Conservation (phyloP, 1,140 invertebrate species). For the Scaptomyza hsui region DNA sequence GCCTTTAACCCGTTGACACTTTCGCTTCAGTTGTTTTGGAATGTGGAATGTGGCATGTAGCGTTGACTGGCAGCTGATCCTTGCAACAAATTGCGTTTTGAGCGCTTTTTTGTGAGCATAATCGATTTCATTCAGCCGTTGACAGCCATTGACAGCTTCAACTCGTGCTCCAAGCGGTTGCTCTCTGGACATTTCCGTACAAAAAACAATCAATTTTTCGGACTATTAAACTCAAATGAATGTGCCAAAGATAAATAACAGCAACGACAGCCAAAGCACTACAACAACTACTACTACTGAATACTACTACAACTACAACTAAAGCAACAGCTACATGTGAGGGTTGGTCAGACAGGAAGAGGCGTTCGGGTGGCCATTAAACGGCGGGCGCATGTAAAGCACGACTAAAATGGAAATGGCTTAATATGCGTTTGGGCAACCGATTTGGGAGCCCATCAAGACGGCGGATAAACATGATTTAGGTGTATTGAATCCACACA, state of each 20-base stretch:
- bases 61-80: constrained; percentile 33
- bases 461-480: constrained; percentile 79
- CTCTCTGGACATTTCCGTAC: constrained; percentile 73
- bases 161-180: constrained; percentile 19
- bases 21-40: constrained; percentile 68
- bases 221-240: constrained; percentile 83
- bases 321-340: constrained; percentile 11
- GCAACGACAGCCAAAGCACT: constrained; percentile 76
- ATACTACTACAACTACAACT: constrained; percentile 6
- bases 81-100: constrained; percentile 61
- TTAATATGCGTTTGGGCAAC: constrained; percentile 65
- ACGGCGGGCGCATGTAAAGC: constrained; percentile 40
- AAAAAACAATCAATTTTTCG: constrained; percentile 84
- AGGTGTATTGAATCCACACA: constrained; percentile 69
- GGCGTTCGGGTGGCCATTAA: constrained; percentile 28
- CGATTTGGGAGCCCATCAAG: constrained; percentile 55
- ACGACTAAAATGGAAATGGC: constrained; percentile 65
- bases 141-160: constrained; percentile 48
- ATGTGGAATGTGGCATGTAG: constrained; percentile 51
- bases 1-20: constrained; percentile 74
- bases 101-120: constrained; percentile 65
- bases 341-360: not conserved
- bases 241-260: constrained; percentile 83
- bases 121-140: constrained; percentile 72
- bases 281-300: constrained; percentile 53